Conservation (phyloP, 2,888 invertebrate genomes). For the Lepidochrysops patricia region DNA sequence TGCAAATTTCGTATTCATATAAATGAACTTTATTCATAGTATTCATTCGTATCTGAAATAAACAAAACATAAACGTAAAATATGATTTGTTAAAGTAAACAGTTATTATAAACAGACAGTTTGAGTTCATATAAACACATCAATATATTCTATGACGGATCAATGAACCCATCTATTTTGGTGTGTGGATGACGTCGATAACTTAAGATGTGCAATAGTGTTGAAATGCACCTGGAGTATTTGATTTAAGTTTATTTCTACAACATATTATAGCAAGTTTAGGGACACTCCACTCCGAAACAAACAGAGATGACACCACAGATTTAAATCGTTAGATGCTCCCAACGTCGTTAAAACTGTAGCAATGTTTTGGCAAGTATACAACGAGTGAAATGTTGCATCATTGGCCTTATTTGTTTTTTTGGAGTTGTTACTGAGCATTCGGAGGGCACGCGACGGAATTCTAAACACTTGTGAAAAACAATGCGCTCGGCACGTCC, state of each 20-base stretch:
- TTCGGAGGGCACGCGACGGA: too few species aligned
- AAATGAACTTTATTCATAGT: background rate
- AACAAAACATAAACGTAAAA: background rate
- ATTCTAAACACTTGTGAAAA: too few species aligned
- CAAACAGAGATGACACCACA: too few species aligned
- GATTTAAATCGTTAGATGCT: too few species aligned
- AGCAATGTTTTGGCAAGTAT: too few species aligned
- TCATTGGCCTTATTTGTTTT: too few species aligned
- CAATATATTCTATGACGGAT: constrained; percentile 24
- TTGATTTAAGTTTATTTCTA: background rate
- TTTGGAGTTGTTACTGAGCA: too few species aligned
- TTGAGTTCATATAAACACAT: constrained; percentile 11
- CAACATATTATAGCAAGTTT: background rate
- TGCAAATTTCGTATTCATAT: background rate
- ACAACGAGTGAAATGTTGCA: too few species aligned
- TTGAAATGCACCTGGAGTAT: constrained; percentile 3
- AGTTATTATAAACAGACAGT: background rate
- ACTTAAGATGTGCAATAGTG: constrained; percentile 20
- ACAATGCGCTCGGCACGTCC: too few species aligned
- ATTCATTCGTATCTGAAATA: background rate
- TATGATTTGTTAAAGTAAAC: background rate
- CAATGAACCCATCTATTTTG: constrained; percentile 46
- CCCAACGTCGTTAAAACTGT: too few species aligned
- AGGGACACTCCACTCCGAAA: too few species aligned
- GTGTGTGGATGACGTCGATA: constrained; percentile 37